Conservation (phyloP, 2,113 vertebrate genomes). For the Alexandromys fortis region DNA sequence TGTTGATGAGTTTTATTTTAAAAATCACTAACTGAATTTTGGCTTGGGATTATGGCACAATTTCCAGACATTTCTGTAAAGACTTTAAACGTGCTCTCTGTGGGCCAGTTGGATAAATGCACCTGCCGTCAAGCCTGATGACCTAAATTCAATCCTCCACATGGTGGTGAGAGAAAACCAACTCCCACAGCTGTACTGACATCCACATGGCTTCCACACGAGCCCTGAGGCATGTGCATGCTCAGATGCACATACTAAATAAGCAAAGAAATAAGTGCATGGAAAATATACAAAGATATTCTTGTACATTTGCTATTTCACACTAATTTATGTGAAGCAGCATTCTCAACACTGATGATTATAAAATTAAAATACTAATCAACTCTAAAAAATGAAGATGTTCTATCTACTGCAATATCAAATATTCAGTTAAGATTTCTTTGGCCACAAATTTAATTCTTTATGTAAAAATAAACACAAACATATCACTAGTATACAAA, state of each 20-base stretch:
- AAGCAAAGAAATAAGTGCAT: background rate
- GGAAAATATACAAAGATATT: background rate
- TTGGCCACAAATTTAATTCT: background rate
- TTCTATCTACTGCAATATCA: background rate
- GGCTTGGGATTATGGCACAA: background rate
- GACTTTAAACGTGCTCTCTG: background rate
- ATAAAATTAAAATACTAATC: background rate
- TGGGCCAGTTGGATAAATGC: background rate
- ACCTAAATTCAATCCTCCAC: background rate
- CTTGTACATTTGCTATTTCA: background rate
- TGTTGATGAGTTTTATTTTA: background rate
- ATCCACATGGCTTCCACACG: background rate
- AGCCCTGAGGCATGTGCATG: background rate
- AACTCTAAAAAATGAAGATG: background rate
- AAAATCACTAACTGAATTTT: background rate
- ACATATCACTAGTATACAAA: background rate
- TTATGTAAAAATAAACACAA: background rate
- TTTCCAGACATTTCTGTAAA: background rate
- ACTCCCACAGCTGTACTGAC: background rate
- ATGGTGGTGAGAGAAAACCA: background rate
- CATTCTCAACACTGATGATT: background rate
- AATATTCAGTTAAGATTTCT: background rate
- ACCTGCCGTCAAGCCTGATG: background rate
- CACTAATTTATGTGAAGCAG: background rate
- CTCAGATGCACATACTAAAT: background rate